A percentile compares a stretch with the other conserved stretches of the same genome.
These are phyloP conservation scores for Sinohyriopsis cumingii DNA, from an alignment of 2,888 invertebrate species.

Conservation along the genomic window DNA sequence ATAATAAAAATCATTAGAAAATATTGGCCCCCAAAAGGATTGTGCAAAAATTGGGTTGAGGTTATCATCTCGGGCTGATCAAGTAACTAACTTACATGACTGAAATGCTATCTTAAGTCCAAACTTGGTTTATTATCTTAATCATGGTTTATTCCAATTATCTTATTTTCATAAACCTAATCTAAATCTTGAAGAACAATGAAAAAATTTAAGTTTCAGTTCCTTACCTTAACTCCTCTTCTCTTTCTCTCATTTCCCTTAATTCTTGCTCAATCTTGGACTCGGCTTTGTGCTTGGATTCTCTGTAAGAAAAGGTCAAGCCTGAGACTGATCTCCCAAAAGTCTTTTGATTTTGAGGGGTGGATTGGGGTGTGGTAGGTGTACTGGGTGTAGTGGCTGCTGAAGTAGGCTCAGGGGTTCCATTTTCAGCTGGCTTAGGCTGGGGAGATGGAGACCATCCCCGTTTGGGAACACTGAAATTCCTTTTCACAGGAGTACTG, in stretches of 20 bases:
- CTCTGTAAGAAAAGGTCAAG: slow-evolving; percentile 74
- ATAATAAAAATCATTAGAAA: no score
- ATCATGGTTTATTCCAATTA: no score
- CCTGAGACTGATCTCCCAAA: slow-evolving; percentile 27
- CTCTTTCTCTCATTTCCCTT: slow-evolving; percentile 86
- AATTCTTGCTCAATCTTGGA: slow-evolving; percentile 91
- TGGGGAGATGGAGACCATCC: slow-evolving; percentile 12
- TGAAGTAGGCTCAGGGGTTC: slow-evolving; percentile 27
- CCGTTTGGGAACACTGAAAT: slow-evolving; percentile 49
- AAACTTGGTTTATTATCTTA: no score
- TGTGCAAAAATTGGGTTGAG: no score
- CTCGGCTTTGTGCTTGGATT: slow-evolving; percentile 88
- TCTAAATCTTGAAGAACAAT: not conserved
- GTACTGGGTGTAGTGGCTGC: slow-evolving; percentile 17
- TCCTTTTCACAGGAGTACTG: slow-evolving; percentile 47
- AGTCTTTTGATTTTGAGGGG: slow-evolving; percentile 3
- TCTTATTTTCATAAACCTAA: no score
- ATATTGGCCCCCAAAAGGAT: no score
- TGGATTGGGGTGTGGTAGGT: slow-evolving; percentile 19
- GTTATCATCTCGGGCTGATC: no score
- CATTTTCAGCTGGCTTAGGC: slow-evolving; percentile 28
- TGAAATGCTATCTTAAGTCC: no score
- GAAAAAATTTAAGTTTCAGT: not conserved
- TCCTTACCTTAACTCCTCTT: slow-evolving; percentile 82
- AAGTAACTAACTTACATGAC: no score